phyloP scores from a whole-genome alignment of 2,797 vertebrate genomes.

The Taeniopygia guttata region DNA sequence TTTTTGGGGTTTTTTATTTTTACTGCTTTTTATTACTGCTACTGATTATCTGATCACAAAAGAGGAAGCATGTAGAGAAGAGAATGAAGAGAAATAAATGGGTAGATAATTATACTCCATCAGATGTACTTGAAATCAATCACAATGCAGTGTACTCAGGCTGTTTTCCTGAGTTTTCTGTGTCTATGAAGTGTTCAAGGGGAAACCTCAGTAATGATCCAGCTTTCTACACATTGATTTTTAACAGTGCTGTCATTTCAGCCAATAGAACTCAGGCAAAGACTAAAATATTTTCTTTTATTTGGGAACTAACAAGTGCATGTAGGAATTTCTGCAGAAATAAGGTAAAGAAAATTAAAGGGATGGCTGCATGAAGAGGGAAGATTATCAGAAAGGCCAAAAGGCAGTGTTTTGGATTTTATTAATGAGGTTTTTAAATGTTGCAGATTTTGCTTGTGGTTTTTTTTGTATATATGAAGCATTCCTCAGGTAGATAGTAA shows the following conservation, averaged over 20 bases:
- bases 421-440: not conserved
- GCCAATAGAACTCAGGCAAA: not conserved
- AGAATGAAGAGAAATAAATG: slow-evolving; percentile 11
- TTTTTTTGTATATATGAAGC: not conserved
- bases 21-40: not conserved
- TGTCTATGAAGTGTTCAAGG: not conserved
- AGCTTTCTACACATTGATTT: not conserved
- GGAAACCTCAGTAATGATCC: not conserved
- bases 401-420: not conserved
- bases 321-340: not conserved
- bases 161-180: slow-evolving; percentile 13
- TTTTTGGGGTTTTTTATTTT: not conserved
- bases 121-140: slow-evolving; percentile 41
- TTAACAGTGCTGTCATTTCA: not conserved
- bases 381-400: not conserved
- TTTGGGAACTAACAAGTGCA: not conserved
- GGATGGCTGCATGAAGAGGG: not conserved
- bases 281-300: not conserved
- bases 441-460: not conserved
- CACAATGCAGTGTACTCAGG: not conserved
- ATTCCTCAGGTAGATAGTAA: not conserved
- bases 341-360: not conserved
- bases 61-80: not conserved
- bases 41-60: not conserved
- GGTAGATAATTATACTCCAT: not conserved